These are phyloP conservation scores for Drosophila suboccidentalis DNA, from an alignment of 2,888 invertebrate genomes.

Conservation along the genomic window DNA sequence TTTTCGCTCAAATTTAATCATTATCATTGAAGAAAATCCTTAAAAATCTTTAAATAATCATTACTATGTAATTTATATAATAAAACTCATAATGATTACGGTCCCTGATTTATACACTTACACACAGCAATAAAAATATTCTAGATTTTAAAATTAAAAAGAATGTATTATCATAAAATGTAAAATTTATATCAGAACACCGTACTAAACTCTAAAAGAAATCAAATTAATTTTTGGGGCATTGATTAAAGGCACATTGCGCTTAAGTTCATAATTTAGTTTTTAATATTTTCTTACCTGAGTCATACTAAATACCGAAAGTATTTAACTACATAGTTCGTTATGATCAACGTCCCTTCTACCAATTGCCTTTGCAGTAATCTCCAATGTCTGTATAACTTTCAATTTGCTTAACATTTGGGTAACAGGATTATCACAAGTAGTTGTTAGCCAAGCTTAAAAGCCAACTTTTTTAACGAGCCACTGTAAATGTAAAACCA, in stretches of 20 bases:
- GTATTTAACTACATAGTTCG: not conserved
- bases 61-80: too few species aligned
- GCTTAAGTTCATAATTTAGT: not conserved
- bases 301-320: not conserved
- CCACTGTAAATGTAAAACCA: slow-evolving; percentile 4
- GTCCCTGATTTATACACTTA: too few species aligned
- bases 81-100: too few species aligned
- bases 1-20: too few species aligned
- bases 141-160: too few species aligned
- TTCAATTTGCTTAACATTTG: slow-evolving; percentile 1
- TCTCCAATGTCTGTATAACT: not conserved
- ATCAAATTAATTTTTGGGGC: too few species aligned
- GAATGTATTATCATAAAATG: too few species aligned
- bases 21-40: too few species aligned
- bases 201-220: too few species aligned
- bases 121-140: too few species aligned
- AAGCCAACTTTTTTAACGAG: slow-evolving; percentile 16
- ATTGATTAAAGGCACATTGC: not conserved
- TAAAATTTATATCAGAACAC: too few species aligned
- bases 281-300: not conserved
- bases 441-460: slow-evolving; percentile 31
- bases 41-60: too few species aligned
- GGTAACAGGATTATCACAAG: slow-evolving; percentile 25
- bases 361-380: not conserved
- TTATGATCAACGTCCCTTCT: not conserved